Evolutionary conservation across 2,888 invertebrate genomes (phyloP).

Genomic region (Gonocerus acuteangulatus): DNA sequence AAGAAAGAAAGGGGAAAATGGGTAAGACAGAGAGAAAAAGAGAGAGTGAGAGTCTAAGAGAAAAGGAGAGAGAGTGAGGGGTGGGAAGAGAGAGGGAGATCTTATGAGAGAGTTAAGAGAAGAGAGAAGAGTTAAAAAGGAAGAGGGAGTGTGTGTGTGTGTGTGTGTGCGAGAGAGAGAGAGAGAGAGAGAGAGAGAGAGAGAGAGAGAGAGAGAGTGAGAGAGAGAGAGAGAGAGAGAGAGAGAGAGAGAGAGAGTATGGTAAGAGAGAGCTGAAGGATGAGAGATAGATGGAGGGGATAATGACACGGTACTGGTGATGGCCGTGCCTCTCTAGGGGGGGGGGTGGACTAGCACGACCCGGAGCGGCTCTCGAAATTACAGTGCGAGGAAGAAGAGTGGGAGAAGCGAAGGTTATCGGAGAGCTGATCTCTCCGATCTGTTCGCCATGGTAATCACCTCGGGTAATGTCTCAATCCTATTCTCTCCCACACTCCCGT

Average conservation of each 20-base stretch:
- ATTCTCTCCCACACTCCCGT: not conserved
- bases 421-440: not conserved
- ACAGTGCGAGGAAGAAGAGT: not conserved
- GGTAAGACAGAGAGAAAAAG: not conserved
- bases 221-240: not conserved
- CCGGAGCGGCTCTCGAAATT: constrained; percentile 12
- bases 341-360: constrained; percentile 2
- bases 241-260: not conserved
- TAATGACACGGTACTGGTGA: not conserved
- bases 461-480: constrained; percentile 23
- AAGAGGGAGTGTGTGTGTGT: no score
- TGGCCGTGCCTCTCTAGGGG: not conserved
- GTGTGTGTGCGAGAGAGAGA: no score
- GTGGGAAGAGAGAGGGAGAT: not conserved
- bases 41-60: not conserved
- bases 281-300: not conserved
- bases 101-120: not conserved
- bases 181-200: not conserved
- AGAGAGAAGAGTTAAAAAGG: not conserved
- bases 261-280: not conserved
- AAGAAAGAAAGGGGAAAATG: not conserved
- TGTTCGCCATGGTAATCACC: constrained; percentile 21
- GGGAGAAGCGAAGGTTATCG: constrained; percentile 17
- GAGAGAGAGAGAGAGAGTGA: not conserved
- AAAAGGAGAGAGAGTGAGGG: not conserved